Base-by-base conservation (phyloP, 35 echinoderm and acorn worm species). In the Antedon bifida region DNA sequence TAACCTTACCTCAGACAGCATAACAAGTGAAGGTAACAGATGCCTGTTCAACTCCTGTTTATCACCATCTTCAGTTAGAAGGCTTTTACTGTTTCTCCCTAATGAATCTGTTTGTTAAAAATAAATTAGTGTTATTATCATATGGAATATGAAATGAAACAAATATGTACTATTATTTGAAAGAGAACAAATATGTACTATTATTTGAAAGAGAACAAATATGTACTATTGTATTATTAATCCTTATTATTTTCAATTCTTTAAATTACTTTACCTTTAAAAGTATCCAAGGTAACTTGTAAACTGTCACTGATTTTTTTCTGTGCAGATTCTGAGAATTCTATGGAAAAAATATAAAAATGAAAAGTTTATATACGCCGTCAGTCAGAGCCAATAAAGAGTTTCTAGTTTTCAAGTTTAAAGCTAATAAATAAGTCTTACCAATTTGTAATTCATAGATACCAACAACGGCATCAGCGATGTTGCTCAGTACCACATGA, bases 1-100 rank as follows among this genome's bases (percentile, higher is more conserved):
- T 7, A 42, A 42, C 5, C 38, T 7, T 83, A 99, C 95, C 88
- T 99, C 95, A 0, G 86, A 79, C 34, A 99, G 83, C 34, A 90
- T 33, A 5, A 83, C 82, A 77, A 92, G 76, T 31, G 89, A 85
- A 33, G 91, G 78, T 45, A 99, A 64, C 0, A 92, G 45, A 17
- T 88, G 35, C 34, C 85, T 56, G 39, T 99, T 88, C 75, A 99
- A 84, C 23, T 80, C 45, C 78, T 79, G 89, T 36, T 44, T 80
- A 26, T 87, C 88, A 7, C 83, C 85, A 0, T 90, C 85, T 75
- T 93, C 91, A 30, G 36, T 75, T 0, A 99, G 79, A 29, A 99
- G 32, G 39, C 88, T 84, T 73, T 87, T 33, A 79, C 83, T 90
- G 84, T 88, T 92, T 73, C 88, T 88, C 73, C 77, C 86, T 34